Base-by-base conservation (phyloP, 2,888 invertebrate species). In the Agriopis marginaria region DNA sequence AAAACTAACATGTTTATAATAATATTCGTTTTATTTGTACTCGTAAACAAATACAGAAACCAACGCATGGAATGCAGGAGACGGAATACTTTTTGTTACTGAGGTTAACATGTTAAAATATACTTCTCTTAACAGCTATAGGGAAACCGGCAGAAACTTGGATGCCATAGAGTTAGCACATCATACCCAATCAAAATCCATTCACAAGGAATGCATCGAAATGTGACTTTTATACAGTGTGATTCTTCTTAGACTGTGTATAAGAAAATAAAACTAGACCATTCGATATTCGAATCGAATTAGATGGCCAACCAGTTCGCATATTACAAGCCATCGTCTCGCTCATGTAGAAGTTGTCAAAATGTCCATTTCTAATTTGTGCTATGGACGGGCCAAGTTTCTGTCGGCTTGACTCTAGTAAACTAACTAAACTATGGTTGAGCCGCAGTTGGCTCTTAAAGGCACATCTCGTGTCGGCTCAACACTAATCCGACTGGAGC, bases 21-120 rank as follows among this genome's bases (percentile, higher is more conserved):
- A 58, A 90, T 88, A 88, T 82, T 84, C 83, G 89, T 89, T 89
- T 90, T 77, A 85, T 89, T 91, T 90, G 90, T 91, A 90, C 90
- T 90, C 87, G 86, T 66, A 85, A 87, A 86, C 83, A 81, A 80
- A 87, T 83, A 84, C 75, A 82, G 77, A 81, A 79, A 80, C 80
- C 84, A 81, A 81, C 83, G 81, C 82, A 79, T 86, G 91, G 89
- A 92, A 92, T 91, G 91, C 85, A 76, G 73, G 80, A 89, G 90
- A 90, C 90, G 90, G 92, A 90, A 88, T 82, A 79, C 72, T 87
- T 86, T 87, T 83, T 89, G 88, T 86, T 87, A 87, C 77, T 71
- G 75, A 71, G 78, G 84, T 89, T 89, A 89, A 82, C 85, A 59
- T 78, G 85, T 89, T 88, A 86, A 69, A 51, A 51, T 70, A 74